Evolutionary conservation across 2,797 vertebrate genomes (phyloP).

Genomic region (Hyperoplus lanceolatus): DNA sequence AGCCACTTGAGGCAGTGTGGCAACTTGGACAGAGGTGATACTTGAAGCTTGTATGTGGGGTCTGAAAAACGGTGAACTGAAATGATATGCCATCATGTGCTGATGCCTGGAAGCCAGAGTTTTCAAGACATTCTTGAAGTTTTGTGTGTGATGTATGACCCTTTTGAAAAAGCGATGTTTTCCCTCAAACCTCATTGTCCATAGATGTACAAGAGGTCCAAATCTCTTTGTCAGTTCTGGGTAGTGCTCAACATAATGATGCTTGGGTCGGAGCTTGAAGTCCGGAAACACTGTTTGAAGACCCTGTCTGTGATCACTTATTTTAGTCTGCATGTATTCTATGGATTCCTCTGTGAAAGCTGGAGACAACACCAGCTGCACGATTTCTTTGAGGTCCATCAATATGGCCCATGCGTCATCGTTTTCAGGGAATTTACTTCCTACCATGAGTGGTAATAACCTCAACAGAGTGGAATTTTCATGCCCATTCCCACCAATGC

Average conservation of each 20-base stretch:
- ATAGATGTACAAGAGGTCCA: conserved; percentile 44
- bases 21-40: conserved; percentile 21
- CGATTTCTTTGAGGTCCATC: conserved; percentile 54
- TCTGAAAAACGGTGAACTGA: conserved; percentile 31
- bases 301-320: conserved; percentile 44
- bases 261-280: conserved; percentile 33
- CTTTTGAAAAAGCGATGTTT: conserved; percentile 48
- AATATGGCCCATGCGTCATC: conserved; percentile 43
- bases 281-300: conserved; percentile 26
- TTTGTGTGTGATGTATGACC: conserved; percentile 29
- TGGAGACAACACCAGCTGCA: conserved; percentile 40
- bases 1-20: conserved; percentile 12
- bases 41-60: conserved; percentile 14
- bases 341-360: conserved; percentile 49
- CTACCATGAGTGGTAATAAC: conserved; percentile 36
- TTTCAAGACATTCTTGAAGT: conserved; percentile 33
- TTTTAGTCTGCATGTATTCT: conserved; percentile 51
- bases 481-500: conserved; percentile 53
- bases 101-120: conserved; percentile 41
- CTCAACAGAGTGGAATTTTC: conserved; percentile 49
- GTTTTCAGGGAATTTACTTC: conserved; percentile 41
- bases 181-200: conserved; percentile 44
- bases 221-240: conserved; percentile 19
- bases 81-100: conserved; percentile 26
- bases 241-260: conserved; percentile 41